Evolutionary conservation across 2,888 invertebrate genomes (phyloP), one percentile per base, ranked within the genome.

Genomic region (Frankliniella fusca): DNA sequence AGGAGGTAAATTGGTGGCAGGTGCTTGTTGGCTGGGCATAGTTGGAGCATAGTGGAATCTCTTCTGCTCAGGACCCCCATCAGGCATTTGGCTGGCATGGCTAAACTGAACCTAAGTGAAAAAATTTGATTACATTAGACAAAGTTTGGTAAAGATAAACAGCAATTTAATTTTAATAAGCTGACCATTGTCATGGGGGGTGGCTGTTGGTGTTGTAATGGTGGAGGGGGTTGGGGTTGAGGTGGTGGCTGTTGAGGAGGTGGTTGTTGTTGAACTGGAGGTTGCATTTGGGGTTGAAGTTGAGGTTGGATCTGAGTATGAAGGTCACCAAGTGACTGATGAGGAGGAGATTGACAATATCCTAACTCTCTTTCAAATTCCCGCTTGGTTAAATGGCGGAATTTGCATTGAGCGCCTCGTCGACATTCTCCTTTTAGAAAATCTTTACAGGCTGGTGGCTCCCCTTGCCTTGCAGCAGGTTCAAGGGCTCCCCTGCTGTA

Each of bases 381-480:
- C 80, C 84, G 81, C 49, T 86, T 89, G 89, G 84, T 84, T 38
- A 87, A 83, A 85, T 91, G 91, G 54, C 89, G 88, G 86, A 89
- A 91, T 85, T 90, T 90, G 84, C 87, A 87, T 50, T 84, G 84
- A 23, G 12, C 70, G 2, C 89, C 90, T 81, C 91, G 90, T 76
- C 88, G 87, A 85, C 92, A 93, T 79, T 90, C 89, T 48, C 91
- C 91, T 85, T 90, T 90, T 82, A 91, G 85, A 85, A 89, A 91
- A 84, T 92, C 92, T 87, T 92, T 92, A 86, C 93, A 93, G 81
- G 92, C 87, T 18, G 91, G 91, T 79, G 88, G 86, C 83, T 88
- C 88, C 23, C 87, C 86, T 82, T 88, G 86, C 82, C 86, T 85
- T 23, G 85, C 86, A 7, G 92, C 91, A 80, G 93, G 90, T 85